phyloP scores from a whole-genome alignment of 2,888 invertebrate genomes.

The Nymphalis urticae region DNA sequence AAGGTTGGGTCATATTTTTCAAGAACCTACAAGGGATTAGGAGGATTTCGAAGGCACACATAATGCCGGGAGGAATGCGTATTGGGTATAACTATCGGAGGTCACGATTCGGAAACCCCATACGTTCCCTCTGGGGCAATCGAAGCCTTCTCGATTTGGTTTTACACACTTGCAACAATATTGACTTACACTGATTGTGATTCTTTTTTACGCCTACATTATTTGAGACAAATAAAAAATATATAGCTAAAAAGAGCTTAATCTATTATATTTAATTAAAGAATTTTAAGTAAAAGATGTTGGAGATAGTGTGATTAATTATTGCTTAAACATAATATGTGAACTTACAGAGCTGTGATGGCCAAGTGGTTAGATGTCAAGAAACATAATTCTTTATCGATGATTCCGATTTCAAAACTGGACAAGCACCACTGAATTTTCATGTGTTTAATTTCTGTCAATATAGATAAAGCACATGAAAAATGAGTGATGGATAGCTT shows the following conservation, averaged over 20 bases:
- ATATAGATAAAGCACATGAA: too few relatives aligned
- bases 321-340: too few relatives aligned
- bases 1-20: constrained; percentile 41
- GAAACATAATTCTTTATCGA: too few relatives aligned
- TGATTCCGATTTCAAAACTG: too few relatives aligned
- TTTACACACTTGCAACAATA: constrained; percentile 24
- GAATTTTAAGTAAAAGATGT: too few relatives aligned
- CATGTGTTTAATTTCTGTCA: too few relatives aligned
- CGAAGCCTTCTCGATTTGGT: constrained; percentile 30
- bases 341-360: too few relatives aligned
- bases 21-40: constrained; percentile 41
- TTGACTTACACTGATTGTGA: constrained; percentile 1
- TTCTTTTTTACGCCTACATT: neutral
- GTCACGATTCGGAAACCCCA: constrained; percentile 38
- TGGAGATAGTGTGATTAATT: too few relatives aligned
- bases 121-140: constrained; percentile 36
- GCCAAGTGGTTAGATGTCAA: too few relatives aligned
- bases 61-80: constrained; percentile 39
- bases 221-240: neutral
- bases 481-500: too few relatives aligned
- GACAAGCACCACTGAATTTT: too few relatives aligned
- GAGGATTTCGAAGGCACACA: constrained; percentile 40
- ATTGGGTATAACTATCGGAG: constrained; percentile 37
- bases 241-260: neutral
- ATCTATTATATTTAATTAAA: too few relatives aligned